Evolutionary conservation across 2,797 vertebrate genomes (phyloP).

Genomic region (Monodelphis domestica): DNA sequence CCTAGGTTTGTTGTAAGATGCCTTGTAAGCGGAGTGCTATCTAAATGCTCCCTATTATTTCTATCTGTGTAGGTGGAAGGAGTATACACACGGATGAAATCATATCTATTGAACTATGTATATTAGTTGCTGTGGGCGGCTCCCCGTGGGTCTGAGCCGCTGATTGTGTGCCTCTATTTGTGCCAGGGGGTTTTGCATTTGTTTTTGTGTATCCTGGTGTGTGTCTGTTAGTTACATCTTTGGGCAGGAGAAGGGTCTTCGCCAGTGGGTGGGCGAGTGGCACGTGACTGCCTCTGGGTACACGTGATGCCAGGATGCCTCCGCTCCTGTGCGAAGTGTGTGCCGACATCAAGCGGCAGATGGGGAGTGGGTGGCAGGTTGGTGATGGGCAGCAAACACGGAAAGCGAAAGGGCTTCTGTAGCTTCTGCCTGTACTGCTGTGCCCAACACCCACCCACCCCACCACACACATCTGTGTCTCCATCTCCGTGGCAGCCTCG

Average conservation of each 20-base stretch:
- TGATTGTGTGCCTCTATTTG: neutral
- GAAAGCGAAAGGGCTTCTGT: neutral
- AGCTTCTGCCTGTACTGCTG: neutral
- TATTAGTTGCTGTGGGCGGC: neutral
- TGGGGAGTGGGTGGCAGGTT: neutral
- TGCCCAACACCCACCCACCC: neutral
- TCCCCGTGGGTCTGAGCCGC: neutral
- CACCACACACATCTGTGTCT: neutral
- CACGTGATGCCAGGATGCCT: constrained; percentile 12
- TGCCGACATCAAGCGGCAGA: neutral
- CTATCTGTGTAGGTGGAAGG: neutral
- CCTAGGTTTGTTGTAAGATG: neutral
- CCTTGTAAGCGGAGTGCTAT: neutral
- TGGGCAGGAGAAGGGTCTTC: neutral
- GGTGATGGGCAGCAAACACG: neutral
- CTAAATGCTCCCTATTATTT: constrained; percentile 2
- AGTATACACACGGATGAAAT: neutral
- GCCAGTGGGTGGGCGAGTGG: constrained; percentile 9
- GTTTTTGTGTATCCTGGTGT: neutral
- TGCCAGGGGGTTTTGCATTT: neutral
- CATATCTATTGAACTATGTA: neutral
- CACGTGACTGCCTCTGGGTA: neutral
- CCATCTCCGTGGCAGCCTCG: neutral
- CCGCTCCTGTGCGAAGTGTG: neutral
- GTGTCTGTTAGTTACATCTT: neutral